Percentiles rank a stretch among this genome's conserved stretches.
Evolutionary conservation across 1,140 invertebrate species (phyloP).

Genomic region (Phortica variegata): DNA sequence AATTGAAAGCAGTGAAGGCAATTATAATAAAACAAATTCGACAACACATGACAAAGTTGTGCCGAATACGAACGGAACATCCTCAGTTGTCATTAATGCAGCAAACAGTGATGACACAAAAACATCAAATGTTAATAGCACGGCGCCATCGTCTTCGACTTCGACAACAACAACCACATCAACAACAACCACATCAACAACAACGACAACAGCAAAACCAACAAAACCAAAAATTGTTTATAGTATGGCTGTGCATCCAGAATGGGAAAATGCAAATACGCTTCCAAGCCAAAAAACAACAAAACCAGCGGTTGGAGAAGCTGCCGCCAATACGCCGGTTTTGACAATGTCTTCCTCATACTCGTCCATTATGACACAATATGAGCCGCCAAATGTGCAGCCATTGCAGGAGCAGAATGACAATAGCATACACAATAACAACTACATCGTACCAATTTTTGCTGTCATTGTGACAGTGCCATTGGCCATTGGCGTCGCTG

Average conservation of each 20-base stretch:
- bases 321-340: background rate
- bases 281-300: constrained; percentile 4
- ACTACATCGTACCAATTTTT: constrained; percentile 61
- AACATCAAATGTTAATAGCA: too few species aligned
- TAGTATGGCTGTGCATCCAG: constrained; percentile 23
- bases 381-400: constrained; percentile 17
- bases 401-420: constrained; percentile 32
- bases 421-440: constrained; percentile 38
- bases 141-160: too few species aligned
- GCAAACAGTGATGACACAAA: too few species aligned
- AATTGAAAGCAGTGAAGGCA: too few species aligned
- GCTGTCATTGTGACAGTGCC: constrained; percentile 60
- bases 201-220: constrained; percentile 33
- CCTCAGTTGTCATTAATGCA: too few species aligned
- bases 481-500: constrained; percentile 57
- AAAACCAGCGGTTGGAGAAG: constrained; percentile 4
- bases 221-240: constrained; percentile 33
- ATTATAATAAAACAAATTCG: too few species aligned
- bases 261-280: too few species aligned
- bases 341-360: background rate
- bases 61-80: too few species aligned
- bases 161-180: constrained; percentile 17
- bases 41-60: too few species aligned
- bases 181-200: constrained; percentile 26
- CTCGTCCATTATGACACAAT: constrained; percentile 5